A percentile compares a stretch with the other conserved stretches of the same genome.
Evolutionary conservation across 2,888 invertebrate genomes (phyloP).

Genomic region (Phorcus lineatus): DNA sequence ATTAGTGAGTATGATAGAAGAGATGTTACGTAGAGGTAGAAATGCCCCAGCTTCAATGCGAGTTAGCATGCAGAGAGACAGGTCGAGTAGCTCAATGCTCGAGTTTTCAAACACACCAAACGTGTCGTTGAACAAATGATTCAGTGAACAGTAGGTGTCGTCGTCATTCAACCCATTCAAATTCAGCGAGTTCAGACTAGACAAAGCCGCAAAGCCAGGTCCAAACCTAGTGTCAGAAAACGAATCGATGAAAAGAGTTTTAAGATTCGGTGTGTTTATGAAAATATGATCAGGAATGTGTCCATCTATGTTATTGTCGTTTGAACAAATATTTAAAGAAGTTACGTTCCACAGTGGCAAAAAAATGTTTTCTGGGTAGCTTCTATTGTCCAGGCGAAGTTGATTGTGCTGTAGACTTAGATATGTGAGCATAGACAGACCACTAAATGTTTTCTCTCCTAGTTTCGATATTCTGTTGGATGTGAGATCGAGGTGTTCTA

Average conservation of each 20-base stretch:
- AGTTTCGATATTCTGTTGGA: too few species aligned
- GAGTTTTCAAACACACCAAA: background rate
- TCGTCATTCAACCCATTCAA: background rate
- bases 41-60: background rate
- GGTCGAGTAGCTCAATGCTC: background rate
- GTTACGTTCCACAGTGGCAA: background rate
- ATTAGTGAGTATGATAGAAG: background rate
- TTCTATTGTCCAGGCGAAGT: background rate
- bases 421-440: background rate
- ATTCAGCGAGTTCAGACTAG: background rate
- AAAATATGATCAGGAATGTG: background rate
- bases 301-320: background rate
- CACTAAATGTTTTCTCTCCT: too few species aligned
- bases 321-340: background rate
- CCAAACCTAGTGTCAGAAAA: background rate
- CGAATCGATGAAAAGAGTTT: background rate
- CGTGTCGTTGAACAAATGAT: background rate
- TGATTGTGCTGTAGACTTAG: background rate
- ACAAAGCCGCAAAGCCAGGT: background rate
- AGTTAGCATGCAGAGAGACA: background rate
- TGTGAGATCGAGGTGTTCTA: too few species aligned
- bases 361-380: background rate
- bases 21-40: background rate
- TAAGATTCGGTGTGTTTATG: background rate
- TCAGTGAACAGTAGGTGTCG: background rate